These are phyloP conservation scores for Poeciliopsis prolifica DNA, from an alignment of 2,113 vertebrate species.

Conservation along the genomic window DNA sequence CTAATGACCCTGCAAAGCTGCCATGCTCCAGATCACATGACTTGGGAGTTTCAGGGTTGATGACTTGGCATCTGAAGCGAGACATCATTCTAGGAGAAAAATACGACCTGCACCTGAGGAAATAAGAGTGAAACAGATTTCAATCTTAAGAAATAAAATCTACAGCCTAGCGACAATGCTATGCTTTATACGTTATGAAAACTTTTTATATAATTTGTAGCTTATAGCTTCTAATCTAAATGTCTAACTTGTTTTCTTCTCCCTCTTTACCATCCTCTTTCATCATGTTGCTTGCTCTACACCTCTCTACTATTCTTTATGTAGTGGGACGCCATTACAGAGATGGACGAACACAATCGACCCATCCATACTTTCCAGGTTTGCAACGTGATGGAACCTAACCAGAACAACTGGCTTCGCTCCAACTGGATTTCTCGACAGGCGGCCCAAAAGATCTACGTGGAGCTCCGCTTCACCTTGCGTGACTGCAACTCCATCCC, in stretches of 20 bases:
- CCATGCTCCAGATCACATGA: constrained; percentile 50
- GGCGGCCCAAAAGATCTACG: constrained; percentile 93
- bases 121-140: constrained; percentile 18
- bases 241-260: not conserved
- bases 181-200: constrained; percentile 1
- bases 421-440: constrained; percentile 95
- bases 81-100: constrained; percentile 31
- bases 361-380: constrained; percentile 97
- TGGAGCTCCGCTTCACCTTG: constrained; percentile 95
- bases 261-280: not conserved
- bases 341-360: constrained; percentile 96
- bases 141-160: constrained; percentile 1
- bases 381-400: constrained; percentile 96
- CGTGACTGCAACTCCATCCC: constrained; percentile 97
- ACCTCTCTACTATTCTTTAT: constrained; percentile 46
- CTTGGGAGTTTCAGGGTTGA: constrained; percentile 49
- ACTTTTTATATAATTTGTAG: not conserved
- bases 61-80: constrained; percentile 41
- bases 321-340: constrained; percentile 96
- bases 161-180: not conserved
- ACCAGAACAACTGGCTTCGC: constrained; percentile 97
- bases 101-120: not conserved
- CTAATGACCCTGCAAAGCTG: constrained; percentile 55
- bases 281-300: not conserved
- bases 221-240: not conserved